phyloP scores from a whole-genome alignment of 1,140 invertebrate species.

The Hyphantria cunea region DNA sequence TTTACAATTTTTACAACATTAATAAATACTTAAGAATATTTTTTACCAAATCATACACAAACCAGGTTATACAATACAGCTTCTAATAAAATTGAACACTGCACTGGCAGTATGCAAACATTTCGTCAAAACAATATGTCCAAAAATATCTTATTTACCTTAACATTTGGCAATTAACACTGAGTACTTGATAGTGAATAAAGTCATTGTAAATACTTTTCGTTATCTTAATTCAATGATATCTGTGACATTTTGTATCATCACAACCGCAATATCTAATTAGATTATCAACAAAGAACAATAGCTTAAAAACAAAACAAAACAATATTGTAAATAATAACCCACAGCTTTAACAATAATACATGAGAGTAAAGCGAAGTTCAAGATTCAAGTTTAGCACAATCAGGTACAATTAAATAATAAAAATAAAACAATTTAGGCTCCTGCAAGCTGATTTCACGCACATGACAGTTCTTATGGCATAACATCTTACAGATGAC shows the following conservation, averaged over 20 bases:
- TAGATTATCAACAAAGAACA: no score
- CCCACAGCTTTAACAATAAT: no score
- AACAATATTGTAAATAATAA: no score
- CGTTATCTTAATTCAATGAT: slow-evolving; percentile 22
- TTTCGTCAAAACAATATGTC: slow-evolving; percentile 9
- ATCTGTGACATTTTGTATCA: slow-evolving; percentile 22
- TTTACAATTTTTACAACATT: no score
- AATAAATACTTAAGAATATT: background rate
- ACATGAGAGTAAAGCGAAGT: no score
- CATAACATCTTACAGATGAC: no score
- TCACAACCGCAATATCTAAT: slow-evolving; percentile 26
- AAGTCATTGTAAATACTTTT: slow-evolving; percentile 26
- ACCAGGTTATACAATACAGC: slow-evolving; percentile 4
- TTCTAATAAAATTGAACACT: slow-evolving; percentile 6
- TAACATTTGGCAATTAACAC: slow-evolving; percentile 33
- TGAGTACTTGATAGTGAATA: slow-evolving; percentile 7
- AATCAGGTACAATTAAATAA: no score
- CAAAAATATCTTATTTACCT: slow-evolving; percentile 23
- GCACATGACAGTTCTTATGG: no score
- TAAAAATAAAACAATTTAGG: no score
- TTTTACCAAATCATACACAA: background rate
- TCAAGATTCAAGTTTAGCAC: no score
- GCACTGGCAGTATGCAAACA: slow-evolving; percentile 3
- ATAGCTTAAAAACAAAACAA: no score
- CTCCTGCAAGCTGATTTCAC: no score